A percentile compares a stretch with the other conserved stretches of the same genome.
These are phyloP conservation scores for Phyllostomus discolor DNA, from an alignment of 2,113 vertebrate species.

Conservation along the genomic window DNA sequence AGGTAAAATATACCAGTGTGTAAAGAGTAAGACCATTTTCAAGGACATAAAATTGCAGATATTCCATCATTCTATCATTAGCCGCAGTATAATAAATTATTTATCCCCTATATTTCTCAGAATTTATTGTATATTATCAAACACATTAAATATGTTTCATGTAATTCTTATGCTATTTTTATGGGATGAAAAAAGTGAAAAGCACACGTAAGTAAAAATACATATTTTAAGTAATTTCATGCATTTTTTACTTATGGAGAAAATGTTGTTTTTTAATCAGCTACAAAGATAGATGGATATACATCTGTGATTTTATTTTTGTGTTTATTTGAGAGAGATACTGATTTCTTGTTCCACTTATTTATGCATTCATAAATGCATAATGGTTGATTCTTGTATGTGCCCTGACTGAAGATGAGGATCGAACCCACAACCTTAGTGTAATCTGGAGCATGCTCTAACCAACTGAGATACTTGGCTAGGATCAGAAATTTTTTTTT, in stretches of 20 bases:
- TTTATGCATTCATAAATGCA: too few species aligned
- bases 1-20: neutral
- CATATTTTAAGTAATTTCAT: neutral
- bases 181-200: neutral
- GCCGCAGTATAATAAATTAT: neutral
- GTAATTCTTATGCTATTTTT: neutral
- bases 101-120: neutral
- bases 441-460: too few species aligned
- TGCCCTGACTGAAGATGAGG: too few species aligned
- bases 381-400: too few species aligned
- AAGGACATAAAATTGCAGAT: neutral
- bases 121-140: neutral
- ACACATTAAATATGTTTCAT: neutral
- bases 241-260: neutral
- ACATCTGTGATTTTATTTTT: too few species aligned
- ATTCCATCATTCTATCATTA: neutral
- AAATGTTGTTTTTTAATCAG: neutral
- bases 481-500: neutral
- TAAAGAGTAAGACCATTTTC: neutral
- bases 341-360: too few species aligned
- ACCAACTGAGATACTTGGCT: too few species aligned
- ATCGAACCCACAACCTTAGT: too few species aligned
- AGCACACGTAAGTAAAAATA: neutral
- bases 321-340: too few species aligned
- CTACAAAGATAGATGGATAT: too few species aligned